phyloP scores from a whole-genome alignment of 2,888 invertebrate species.

The Oscheius sp. region DNA sequence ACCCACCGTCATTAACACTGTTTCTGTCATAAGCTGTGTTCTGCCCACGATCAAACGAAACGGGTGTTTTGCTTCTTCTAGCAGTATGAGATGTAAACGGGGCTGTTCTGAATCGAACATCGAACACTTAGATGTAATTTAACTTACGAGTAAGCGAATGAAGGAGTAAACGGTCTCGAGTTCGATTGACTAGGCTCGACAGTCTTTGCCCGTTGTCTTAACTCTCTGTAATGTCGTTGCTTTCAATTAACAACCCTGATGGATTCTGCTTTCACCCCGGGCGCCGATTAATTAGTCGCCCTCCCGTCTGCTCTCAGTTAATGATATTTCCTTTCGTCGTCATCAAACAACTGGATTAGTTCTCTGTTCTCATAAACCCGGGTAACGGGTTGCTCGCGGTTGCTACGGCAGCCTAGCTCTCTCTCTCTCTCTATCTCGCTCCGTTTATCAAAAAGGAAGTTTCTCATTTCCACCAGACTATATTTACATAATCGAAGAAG shows the following conservation, averaged over 20 bases:
- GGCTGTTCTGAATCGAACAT: constrained; percentile 32
- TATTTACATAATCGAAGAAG: too few species aligned
- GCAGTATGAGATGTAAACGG: constrained; percentile 52
- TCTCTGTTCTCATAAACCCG: too few species aligned
- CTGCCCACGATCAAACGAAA: constrained; percentile 26
- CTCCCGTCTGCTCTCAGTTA: constrained; percentile 13
- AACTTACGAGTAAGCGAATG: constrained; percentile 22
- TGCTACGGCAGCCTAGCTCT: constrained; percentile 19
- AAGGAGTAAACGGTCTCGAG: constrained; percentile 11
- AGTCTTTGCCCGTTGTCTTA: constrained; percentile 18
- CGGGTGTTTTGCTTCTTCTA: constrained; percentile 48
- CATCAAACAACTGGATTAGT: too few species aligned
- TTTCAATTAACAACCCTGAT: not conserved
- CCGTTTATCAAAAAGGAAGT: not conserved
- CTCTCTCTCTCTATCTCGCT: not conserved
- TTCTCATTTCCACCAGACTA: not conserved
- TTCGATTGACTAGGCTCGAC: constrained; percentile 15
- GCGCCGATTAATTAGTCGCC: constrained; percentile 16
- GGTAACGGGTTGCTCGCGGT: constrained; percentile 20
- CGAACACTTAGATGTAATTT: not conserved
- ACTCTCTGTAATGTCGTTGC: constrained; percentile 17
- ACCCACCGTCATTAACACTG: constrained; percentile 24
- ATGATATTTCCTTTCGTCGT: constrained; percentile 2
- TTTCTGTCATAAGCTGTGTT: constrained; percentile 35
- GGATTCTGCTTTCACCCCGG: constrained; percentile 2